These are phyloP conservation scores for Aplodontia rufa DNA, from an alignment of 2,113 vertebrate species.

Conservation along the genomic window DNA sequence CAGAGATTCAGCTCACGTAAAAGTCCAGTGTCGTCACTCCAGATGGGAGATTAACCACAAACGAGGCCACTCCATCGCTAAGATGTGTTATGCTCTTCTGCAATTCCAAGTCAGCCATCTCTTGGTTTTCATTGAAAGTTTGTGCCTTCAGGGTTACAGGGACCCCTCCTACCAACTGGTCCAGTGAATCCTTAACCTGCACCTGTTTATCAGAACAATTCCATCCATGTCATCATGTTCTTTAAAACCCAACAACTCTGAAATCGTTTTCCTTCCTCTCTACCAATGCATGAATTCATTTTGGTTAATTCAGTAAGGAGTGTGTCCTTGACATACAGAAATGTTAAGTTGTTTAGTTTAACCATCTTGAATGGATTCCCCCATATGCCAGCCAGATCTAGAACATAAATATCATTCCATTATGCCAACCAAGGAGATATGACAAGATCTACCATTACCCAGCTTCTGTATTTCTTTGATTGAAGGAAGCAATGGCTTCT, in stretches of 20 bases:
- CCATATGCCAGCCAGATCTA: neutral
- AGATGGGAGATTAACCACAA: slow-evolving; percentile 87
- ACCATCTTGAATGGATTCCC: slow-evolving; percentile 4
- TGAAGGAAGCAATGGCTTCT: neutral
- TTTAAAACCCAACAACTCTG: slow-evolving; percentile 35
- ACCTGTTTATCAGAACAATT: slow-evolving; percentile 84
- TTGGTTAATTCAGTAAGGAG: slow-evolving; percentile 1
- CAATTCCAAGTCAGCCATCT: neutral
- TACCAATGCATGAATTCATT: neutral
- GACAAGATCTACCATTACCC: neutral
- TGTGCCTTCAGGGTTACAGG: slow-evolving; percentile 80
- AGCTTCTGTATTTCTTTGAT: neutral
- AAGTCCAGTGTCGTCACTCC: slow-evolving; percentile 80
- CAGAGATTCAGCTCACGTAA: slow-evolving; percentile 82
- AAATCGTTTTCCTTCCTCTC: neutral
- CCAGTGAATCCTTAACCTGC: slow-evolving; percentile 90
- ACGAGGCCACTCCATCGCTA: slow-evolving; percentile 86
- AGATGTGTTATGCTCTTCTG: slow-evolving; percentile 46
- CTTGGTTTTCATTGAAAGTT: slow-evolving; percentile 24
- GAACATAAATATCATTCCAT: neutral
- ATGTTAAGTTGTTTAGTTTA: slow-evolving; percentile 1
- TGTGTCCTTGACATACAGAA: neutral
- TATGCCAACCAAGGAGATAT: neutral
- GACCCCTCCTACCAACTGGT: slow-evolving; percentile 80
- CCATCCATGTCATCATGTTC: slow-evolving; percentile 1